Percentiles rank a stretch among this genome's conserved stretches.
Evolutionary conservation across 1,140 invertebrate genomes (phyloP).

Genomic region (Cydia strobilella): DNA sequence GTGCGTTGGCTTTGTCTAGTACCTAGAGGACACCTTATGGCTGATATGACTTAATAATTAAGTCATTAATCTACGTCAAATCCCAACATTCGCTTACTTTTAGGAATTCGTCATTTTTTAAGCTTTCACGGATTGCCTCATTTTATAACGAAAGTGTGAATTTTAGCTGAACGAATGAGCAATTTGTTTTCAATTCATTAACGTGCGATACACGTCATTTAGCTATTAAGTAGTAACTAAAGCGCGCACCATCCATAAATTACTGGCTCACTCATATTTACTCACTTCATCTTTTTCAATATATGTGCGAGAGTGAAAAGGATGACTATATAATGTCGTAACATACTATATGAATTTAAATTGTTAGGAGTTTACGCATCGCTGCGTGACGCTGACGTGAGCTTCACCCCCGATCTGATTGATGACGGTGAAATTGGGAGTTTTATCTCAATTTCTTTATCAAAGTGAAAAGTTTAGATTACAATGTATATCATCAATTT

Average conservation of each 20-base stretch:
- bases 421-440: slow-evolving; percentile 57
- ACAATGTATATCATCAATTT: neutral
- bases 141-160: neutral
- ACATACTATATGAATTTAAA: neutral
- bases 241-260: neutral
- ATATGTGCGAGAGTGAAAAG: neutral
- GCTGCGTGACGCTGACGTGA: slow-evolving; percentile 37
- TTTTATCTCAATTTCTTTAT: slow-evolving; percentile 52
- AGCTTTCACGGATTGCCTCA: neutral
- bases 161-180: slow-evolving; percentile 17
- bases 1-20: no score
- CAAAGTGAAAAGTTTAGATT: slow-evolving; percentile 44
- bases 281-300: slow-evolving; percentile 5
- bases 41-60: no score
- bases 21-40: no score
- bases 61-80: neutral
- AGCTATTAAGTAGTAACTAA: neutral
- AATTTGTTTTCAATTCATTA: slow-evolving; percentile 32
- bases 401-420: slow-evolving; percentile 45
- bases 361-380: slow-evolving; percentile 38
- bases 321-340: neutral
- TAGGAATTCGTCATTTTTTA: neutral
- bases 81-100: neutral
- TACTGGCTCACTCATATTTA: neutral
- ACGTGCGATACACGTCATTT: slow-evolving; percentile 10